phyloP scores from a whole-genome alignment of 2,888 invertebrate genomes.

The Sesamia inferens region DNA sequence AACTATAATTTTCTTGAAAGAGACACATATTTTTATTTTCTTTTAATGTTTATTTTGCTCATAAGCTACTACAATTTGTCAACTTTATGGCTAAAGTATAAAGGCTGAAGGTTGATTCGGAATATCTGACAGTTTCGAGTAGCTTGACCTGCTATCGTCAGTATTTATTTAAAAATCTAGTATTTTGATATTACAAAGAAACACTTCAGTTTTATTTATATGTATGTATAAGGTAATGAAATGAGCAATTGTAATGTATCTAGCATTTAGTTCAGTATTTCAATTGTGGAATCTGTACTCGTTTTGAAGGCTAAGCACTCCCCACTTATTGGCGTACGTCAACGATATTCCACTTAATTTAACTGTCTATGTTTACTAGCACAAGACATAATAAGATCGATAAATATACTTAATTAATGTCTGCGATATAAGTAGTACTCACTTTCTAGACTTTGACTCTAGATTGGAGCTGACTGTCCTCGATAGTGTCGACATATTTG shows the following conservation, averaged over 20 bases:
- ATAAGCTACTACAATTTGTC: too few species aligned
- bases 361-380: constrained; percentile 32
- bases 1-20: too few species aligned
- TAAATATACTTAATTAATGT: constrained; percentile 57
- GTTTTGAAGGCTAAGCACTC: not conserved
- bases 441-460: constrained; percentile 79
- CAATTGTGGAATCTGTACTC: constrained; percentile 7
- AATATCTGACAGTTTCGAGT: too few species aligned
- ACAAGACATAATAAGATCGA: constrained; percentile 53
- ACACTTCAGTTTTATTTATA: not conserved
- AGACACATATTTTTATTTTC: too few species aligned
- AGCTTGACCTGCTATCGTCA: too few species aligned
- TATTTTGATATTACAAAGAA: not conserved
- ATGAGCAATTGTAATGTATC: constrained; percentile 6
- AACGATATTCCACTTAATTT: constrained; percentile 41
- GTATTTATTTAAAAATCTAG: not conserved
- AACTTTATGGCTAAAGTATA: too few species aligned
- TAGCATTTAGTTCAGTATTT: constrained; percentile 9
- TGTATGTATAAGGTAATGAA: not conserved
- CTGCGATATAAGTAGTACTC: constrained; percentile 63
- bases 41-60: too few species aligned
- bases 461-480: constrained; percentile 62
- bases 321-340: constrained; percentile 37
- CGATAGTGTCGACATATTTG: constrained; percentile 57
- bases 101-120: too few species aligned